phyloP scores from a whole-genome alignment of 2,888 invertebrate species.

The Nomada ruficornis region DNA sequence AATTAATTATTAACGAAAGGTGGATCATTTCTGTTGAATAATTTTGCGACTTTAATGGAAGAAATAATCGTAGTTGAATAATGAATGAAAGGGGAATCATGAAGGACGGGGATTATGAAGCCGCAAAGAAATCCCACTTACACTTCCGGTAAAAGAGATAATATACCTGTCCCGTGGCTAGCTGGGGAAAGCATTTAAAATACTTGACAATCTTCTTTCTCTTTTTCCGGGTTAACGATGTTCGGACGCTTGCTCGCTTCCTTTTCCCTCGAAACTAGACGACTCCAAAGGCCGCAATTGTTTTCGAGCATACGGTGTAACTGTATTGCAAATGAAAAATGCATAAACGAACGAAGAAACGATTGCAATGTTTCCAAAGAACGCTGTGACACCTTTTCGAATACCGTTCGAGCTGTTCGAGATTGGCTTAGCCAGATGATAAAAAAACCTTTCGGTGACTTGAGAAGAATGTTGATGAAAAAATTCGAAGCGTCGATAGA shows the following conservation, averaged over 20 bases:
- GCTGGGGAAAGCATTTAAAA: slow-evolving; percentile 54
- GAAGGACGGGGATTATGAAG: slow-evolving; percentile 19
- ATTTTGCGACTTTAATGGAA: not conserved
- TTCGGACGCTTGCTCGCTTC: slow-evolving; percentile 28
- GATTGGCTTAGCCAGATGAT: not conserved
- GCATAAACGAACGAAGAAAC: not conserved
- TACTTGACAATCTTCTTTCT: slow-evolving; percentile 53
- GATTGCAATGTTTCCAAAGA: not conserved
- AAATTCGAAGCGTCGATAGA: slow-evolving; percentile 46
- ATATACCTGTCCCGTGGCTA: slow-evolving; percentile 41
- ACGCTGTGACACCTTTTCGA: slow-evolving; percentile 31
- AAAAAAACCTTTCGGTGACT: slow-evolving; percentile 29
- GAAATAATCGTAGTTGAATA: not conserved
- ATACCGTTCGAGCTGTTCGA: slow-evolving; percentile 29
- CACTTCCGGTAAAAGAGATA: slow-evolving; percentile 50
- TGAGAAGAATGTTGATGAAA: slow-evolving; percentile 39
- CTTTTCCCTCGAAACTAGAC: slow-evolving; percentile 26
- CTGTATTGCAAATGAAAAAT: not conserved
- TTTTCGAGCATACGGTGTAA: not conserved
- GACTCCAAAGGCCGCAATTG: not conserved
- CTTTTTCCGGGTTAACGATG: slow-evolving; percentile 55
- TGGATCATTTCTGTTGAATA: too few relatives aligned
- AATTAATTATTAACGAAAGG: too few relatives aligned
- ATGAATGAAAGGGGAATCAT: not conserved
- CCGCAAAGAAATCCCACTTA: slow-evolving; percentile 44